A percentile compares a stretch with the other conserved stretches of the same genome.
Evolutionary conservation across 2,113 vertebrate genomes (phyloP).

Genomic region (Menura novaehollandiae): DNA sequence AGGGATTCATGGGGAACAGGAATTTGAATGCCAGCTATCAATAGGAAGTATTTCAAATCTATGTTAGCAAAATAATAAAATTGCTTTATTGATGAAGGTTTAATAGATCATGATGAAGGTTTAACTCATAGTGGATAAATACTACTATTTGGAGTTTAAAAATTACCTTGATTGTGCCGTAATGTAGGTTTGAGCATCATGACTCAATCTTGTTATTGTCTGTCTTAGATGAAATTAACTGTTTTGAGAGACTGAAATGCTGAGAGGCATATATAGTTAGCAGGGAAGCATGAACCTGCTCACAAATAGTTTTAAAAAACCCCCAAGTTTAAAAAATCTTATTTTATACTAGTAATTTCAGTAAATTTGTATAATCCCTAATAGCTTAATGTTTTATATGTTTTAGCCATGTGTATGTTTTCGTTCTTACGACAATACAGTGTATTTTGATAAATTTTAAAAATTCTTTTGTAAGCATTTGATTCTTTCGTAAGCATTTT

Average conservation of each 20-base stretch:
- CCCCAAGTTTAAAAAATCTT: fast-evolving
- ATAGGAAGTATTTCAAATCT: neutral
- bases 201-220: neutral
- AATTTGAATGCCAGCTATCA: neutral
- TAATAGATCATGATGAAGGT: neutral
- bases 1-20: neutral
- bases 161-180: neutral
- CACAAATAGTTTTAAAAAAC: neutral
- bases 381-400: neutral
- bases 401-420: neutral
- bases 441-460: neutral
- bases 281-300: neutral
- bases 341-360: neutral
- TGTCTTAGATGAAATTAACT: neutral
- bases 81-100: neutral
- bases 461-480: neutral
- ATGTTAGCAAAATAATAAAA: neutral
- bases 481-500: neutral
- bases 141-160: neutral
- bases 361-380: neutral
- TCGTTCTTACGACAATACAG: neutral
- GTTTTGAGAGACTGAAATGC: neutral
- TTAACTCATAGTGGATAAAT: neutral
- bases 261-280: neutral
- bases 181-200: neutral